A percentile compares a stretch with the other conserved stretches of the same genome.
These are phyloP conservation scores for Pseudomyrmex cubaensis DNA, from an alignment of 1,140 invertebrate species.

Conservation along the genomic window DNA sequence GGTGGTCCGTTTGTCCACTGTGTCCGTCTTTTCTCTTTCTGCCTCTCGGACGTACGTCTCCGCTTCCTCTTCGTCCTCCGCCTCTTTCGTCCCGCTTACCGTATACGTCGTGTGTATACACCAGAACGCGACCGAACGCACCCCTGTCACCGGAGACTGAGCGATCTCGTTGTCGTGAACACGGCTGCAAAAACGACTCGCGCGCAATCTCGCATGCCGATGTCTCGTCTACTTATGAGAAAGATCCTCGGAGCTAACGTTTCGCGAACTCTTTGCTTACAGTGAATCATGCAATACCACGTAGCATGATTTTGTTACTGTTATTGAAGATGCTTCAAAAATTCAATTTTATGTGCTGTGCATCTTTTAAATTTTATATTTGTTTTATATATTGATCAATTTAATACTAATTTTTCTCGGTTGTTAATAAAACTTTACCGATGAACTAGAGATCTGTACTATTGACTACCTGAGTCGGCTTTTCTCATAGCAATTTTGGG, in stretches of 20 bases:
- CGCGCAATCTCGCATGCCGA: slow-evolving; percentile 43
- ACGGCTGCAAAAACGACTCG: slow-evolving; percentile 60
- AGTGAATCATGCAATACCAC: background rate
- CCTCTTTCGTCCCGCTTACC: slow-evolving; percentile 19
- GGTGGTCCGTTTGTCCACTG: slow-evolving; percentile 82
- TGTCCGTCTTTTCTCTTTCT: slow-evolving; percentile 70
- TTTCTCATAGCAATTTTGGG: slow-evolving; percentile 32
- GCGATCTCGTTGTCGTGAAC: slow-evolving; percentile 82
- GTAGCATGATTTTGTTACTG: background rate
- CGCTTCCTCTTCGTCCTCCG: slow-evolving; percentile 34
- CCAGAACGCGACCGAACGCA: slow-evolving; percentile 57
- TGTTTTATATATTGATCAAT: background rate
- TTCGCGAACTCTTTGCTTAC: background rate
- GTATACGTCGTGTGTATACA: slow-evolving; percentile 48
- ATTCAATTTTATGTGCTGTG: background rate
- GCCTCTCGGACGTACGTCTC: slow-evolving; percentile 44
- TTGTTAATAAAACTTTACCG: background rate
- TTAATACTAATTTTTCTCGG: background rate
- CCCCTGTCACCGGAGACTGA: slow-evolving; percentile 81
- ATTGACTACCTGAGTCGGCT: background rate
- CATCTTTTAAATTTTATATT: background rate
- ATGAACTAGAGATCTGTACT: background rate
- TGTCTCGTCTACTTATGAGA: slow-evolving; percentile 62
- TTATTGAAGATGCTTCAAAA: background rate
- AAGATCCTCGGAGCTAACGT: slow-evolving; percentile 25